Conservation (phyloP, 2,797 vertebrate species). For the Pyrocephalus nanus region DNA sequence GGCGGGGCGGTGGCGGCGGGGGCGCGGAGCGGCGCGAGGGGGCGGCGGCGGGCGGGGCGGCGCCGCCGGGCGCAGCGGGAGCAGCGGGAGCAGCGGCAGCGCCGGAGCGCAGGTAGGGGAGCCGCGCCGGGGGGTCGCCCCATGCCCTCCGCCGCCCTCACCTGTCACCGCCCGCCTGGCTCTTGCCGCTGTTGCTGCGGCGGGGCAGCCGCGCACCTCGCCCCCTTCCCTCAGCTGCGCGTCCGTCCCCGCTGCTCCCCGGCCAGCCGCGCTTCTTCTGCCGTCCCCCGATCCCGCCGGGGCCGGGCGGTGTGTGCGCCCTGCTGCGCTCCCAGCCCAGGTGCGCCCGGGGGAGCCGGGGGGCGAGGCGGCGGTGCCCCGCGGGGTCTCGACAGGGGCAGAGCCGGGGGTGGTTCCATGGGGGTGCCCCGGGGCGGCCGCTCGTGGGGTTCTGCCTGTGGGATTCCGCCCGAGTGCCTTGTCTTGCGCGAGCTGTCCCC, state of each 20-base stretch:
- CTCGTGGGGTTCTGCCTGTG: neutral
- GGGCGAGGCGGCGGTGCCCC: neutral
- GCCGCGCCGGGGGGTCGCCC: neutral
- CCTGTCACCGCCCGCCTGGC: neutral
- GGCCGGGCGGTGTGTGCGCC: neutral
- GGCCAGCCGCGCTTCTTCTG: neutral
- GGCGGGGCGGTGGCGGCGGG: neutral
- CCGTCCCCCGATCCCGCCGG: neutral
- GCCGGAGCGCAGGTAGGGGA: neutral
- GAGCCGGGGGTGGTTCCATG: neutral
- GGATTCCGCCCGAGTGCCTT: neutral
- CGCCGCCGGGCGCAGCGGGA: neutral
- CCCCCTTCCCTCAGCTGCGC: neutral
- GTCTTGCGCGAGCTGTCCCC: neutral
- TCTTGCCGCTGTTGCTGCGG: neutral
- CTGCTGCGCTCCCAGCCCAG: neutral
- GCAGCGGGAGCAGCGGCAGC: neutral
- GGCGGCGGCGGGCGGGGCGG: neutral
- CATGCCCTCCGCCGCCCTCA: neutral
- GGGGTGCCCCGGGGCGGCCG: neutral
- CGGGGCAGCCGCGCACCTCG: neutral
- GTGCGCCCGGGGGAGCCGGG: neutral
- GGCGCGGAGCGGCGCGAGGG: neutral
- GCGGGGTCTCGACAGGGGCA: neutral
- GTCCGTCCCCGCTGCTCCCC: no score